phyloP scores from a whole-genome alignment of 2,888 invertebrate genomes.

The Vanessa cardui region DNA sequence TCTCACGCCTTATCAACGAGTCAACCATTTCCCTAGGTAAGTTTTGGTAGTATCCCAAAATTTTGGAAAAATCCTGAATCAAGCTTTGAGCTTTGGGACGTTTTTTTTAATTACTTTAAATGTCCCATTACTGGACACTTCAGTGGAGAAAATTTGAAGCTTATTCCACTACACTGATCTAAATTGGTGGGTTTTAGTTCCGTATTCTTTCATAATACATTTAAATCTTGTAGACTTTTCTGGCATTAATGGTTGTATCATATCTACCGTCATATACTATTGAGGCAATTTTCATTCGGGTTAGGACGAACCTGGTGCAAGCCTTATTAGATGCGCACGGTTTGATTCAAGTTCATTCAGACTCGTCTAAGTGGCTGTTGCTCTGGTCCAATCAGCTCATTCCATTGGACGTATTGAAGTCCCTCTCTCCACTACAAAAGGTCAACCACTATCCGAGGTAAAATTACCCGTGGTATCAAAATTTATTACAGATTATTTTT shows the following conservation, averaged over 20 bases:
- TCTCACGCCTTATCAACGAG: conserved; percentile 93
- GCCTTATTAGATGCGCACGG: conserved; percentile 25
- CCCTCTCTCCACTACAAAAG: conserved; percentile 15
- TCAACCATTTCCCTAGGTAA: conserved; percentile 97
- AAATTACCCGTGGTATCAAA: not conserved
- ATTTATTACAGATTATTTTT: not conserved
- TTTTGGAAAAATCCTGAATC: too few relatives aligned
- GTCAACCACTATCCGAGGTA: conserved; percentile 27
- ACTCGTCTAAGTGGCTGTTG: conserved; percentile 20
- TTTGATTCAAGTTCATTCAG: conserved; percentile 16
- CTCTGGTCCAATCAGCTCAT: conserved; percentile 21
- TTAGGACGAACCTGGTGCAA: conserved; percentile 22
- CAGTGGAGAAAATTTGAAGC: too few relatives aligned
- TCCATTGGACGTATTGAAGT: conserved; percentile 16
- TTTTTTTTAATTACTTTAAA: too few relatives aligned
- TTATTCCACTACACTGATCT: too few relatives aligned
- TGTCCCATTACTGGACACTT: too few relatives aligned
- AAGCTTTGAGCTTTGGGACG: too few relatives aligned
- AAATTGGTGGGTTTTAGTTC: too few relatives aligned
- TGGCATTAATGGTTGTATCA: not conserved
- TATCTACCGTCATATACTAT: not conserved
- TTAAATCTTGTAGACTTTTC: not conserved
- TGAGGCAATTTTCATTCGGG: conserved; percentile 16
- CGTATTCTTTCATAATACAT: too few relatives aligned
- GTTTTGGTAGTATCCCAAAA: conserved; percentile 24